Conservation (phyloP, 2,113 vertebrate species). For the Callocephalon fimbriatum region DNA sequence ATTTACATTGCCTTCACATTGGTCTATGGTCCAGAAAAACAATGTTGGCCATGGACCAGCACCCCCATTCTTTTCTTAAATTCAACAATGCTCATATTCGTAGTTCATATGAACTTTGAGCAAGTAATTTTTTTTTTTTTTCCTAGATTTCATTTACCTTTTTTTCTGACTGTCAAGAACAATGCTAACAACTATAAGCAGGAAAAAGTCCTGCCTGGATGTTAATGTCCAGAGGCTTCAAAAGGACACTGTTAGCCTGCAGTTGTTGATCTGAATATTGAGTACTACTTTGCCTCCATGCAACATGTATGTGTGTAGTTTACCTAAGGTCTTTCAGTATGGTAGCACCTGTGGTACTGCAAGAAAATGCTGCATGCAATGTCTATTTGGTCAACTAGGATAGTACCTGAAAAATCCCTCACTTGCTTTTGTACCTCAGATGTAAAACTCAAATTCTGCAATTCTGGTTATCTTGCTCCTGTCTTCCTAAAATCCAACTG, state of each 20-base stretch:
- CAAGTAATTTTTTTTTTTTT: neutral
- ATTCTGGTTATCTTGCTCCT: neutral
- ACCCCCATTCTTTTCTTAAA: neutral
- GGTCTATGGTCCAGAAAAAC: neutral
- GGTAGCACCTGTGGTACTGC: neutral
- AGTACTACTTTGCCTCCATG: neutral
- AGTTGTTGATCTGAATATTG: neutral
- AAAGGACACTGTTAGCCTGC: neutral
- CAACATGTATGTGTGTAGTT: neutral
- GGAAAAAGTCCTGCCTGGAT: constrained; percentile 29
- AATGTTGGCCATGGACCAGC: neutral
- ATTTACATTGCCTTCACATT: neutral
- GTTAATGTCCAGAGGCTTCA: neutral
- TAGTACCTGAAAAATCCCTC: neutral
- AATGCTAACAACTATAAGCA: constrained; percentile 34
- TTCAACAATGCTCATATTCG: neutral
- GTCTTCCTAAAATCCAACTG: neutral
- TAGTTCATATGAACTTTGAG: neutral
- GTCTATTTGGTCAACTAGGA: neutral
- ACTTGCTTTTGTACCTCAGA: neutral
- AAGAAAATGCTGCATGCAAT: neutral
- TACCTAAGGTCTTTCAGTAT: neutral
- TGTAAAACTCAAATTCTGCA: neutral
- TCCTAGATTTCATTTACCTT: constrained; percentile 52
- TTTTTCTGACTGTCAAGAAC: constrained; percentile 55